Conservation (phyloP, 1,140 invertebrate genomes). For the Capitella teleta region DNA sequence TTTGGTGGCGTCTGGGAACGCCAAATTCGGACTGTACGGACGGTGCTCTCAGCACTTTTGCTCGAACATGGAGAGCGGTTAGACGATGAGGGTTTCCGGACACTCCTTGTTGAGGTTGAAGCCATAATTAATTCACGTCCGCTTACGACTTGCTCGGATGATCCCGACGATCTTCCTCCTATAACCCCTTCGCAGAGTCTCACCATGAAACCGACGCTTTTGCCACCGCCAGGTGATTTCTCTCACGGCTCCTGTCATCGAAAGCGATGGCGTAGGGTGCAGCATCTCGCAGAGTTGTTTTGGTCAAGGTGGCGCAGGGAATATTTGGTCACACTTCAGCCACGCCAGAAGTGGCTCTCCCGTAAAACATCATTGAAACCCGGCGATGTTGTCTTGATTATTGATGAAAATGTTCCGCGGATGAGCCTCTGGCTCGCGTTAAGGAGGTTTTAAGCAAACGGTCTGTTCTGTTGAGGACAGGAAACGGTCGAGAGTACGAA, state of each 20-base stretch:
- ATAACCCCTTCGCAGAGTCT: background rate
- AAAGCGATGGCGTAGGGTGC: conserved; percentile 17
- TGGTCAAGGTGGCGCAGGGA: conserved; percentile 17
- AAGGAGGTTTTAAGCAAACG: background rate
- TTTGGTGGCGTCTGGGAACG: background rate
- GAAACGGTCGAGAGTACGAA: too few relatives aligned
- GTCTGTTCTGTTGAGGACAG: background rate
- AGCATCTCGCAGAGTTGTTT: conserved; percentile 18
- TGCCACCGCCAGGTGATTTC: background rate
- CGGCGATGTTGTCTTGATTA: conserved; percentile 17
- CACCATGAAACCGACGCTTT: background rate
- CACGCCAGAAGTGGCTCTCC: conserved; percentile 15
- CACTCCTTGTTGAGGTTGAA: background rate
- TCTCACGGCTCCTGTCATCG: background rate
- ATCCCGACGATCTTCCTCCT: background rate
- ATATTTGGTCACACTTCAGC: conserved; percentile 14
- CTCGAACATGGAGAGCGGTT: background rate
- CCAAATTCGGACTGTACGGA: background rate
- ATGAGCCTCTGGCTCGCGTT: background rate
- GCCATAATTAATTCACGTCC: background rate
- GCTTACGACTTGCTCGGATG: background rate
- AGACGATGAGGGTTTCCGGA: too few relatives aligned
- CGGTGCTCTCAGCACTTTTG: background rate
- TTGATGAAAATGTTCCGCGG: conserved; percentile 11
- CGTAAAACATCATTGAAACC: conserved; percentile 10